phyloP scores from a whole-genome alignment of 2,888 invertebrate genomes.

The Eustalomyia histrio region DNA sequence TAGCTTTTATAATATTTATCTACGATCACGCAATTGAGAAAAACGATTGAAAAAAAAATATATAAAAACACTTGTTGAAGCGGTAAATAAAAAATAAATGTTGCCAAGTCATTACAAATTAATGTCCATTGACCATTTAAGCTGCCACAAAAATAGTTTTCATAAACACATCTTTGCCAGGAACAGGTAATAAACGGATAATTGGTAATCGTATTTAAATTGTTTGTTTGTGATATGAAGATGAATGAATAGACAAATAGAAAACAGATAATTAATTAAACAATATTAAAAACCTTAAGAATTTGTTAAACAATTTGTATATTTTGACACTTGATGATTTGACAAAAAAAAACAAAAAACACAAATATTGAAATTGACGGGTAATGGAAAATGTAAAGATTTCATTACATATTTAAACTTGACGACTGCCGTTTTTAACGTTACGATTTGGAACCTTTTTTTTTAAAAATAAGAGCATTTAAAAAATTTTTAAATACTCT shows the following conservation, averaged over 20 bases:
- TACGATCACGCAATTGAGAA: constrained; percentile 17
- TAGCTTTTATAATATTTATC: constrained; percentile 2
- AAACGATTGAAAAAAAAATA: not conserved
- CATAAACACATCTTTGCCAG: not conserved
- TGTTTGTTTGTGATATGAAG: constrained; percentile 22
- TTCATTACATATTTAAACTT: not conserved
- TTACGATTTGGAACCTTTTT: not conserved
- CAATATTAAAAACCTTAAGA: constrained; percentile 20
- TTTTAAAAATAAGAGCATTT: not conserved
- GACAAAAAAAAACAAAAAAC: constrained; percentile 11
- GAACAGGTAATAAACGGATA: constrained; percentile 48
- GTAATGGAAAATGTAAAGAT: not conserved
- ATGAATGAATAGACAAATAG: constrained; percentile 23
- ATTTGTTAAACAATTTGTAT: constrained; percentile 44
- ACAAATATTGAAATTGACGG: not conserved
- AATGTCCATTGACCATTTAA: constrained; percentile 57
- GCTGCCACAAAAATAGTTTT: constrained; percentile 14
- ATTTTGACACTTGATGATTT: constrained; percentile 35
- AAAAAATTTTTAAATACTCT: not conserved
- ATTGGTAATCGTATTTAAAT: constrained; percentile 59
- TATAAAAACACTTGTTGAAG: not conserved
- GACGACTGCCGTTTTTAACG: not conserved
- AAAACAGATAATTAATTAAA: constrained; percentile 39
- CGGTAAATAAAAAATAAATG: not conserved
- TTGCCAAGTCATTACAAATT: constrained; percentile 39